Evolutionary conservation across 2,113 vertebrate genomes (phyloP).

Genomic region (Myanophis thanlyinensis): DNA sequence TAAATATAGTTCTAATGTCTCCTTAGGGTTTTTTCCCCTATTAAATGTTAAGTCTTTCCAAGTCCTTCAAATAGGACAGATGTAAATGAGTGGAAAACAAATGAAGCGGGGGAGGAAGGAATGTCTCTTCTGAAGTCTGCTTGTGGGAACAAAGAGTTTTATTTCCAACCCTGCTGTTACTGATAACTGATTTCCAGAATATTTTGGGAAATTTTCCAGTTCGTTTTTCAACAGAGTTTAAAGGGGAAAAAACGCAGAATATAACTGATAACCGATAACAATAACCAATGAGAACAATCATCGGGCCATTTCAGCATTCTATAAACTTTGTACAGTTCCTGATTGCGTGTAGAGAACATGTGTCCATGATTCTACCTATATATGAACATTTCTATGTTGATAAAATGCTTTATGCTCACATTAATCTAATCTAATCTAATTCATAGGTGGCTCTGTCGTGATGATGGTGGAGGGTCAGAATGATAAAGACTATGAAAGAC

Average conservation of each 20-base stretch:
- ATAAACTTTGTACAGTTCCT: not conserved
- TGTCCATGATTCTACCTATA: not conserved
- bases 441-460: not conserved
- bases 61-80: not conserved
- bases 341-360: not conserved
- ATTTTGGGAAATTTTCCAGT: constrained; percentile 19
- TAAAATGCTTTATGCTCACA: not conserved
- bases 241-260: not conserved
- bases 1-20: not conserved
- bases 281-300: not conserved
- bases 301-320: not conserved
- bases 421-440: not conserved
- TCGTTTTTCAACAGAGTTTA: not conserved
- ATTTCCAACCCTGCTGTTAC: constrained; percentile 13
- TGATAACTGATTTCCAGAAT: not conserved
- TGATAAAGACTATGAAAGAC: not conserved
- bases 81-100: not conserved
- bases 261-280: no score
- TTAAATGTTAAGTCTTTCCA: not conserved
- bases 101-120: not conserved
- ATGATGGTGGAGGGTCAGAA: not conserved
- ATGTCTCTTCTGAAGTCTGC: not conserved
- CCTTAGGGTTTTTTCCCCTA: not conserved
- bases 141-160: constrained; percentile 6
- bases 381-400: not conserved